phyloP scores from a whole-genome alignment of 2,888 invertebrate species.

The Stegana nigrithorax region DNA sequence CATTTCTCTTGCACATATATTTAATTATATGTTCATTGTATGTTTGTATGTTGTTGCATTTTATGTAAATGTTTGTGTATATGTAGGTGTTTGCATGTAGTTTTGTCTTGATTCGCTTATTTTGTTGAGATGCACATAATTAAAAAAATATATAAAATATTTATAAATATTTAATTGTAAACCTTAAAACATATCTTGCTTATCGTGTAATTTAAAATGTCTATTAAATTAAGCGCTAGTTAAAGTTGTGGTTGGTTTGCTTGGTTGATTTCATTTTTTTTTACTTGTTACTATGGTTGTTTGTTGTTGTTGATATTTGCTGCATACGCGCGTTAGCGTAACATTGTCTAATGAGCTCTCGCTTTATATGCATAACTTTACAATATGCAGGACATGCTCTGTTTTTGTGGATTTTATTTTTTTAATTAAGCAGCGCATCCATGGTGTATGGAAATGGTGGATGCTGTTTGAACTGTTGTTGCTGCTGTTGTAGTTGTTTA shows the following conservation, averaged over 20 bases:
- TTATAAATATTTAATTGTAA: conserved; percentile 16
- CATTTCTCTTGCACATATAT: background rate
- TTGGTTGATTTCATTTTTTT: too few species aligned
- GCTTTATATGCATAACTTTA: conserved; percentile 16
- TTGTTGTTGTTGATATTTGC: background rate
- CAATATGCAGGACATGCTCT: conserved; percentile 39
- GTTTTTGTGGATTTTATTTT: background rate
- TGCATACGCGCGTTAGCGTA: conserved; percentile 5
- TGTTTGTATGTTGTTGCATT: background rate
- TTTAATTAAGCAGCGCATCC: conserved; percentile 74
- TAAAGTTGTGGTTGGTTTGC: background rate
- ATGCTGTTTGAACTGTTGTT: conserved; percentile 50
- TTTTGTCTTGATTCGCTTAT: background rate
- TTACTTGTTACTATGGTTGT: too few species aligned
- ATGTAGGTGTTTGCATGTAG: background rate
- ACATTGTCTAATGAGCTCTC: conserved; percentile 31
- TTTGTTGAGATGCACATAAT: conserved; percentile 8
- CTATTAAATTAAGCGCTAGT: conserved; percentile 7
- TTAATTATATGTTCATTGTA: background rate
- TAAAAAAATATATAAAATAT: conserved; percentile 19
- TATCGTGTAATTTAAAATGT: conserved; percentile 11
- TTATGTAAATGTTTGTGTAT: background rate
- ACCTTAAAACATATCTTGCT: conserved; percentile 8
- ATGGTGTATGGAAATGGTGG: conserved; percentile 75
- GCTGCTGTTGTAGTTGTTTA: conserved; percentile 40